Percentiles rank a stretch among this genome's conserved stretches.
Evolutionary conservation across 1,140 invertebrate species (phyloP).

Genomic region (Hypsibius dujardini): DNA sequence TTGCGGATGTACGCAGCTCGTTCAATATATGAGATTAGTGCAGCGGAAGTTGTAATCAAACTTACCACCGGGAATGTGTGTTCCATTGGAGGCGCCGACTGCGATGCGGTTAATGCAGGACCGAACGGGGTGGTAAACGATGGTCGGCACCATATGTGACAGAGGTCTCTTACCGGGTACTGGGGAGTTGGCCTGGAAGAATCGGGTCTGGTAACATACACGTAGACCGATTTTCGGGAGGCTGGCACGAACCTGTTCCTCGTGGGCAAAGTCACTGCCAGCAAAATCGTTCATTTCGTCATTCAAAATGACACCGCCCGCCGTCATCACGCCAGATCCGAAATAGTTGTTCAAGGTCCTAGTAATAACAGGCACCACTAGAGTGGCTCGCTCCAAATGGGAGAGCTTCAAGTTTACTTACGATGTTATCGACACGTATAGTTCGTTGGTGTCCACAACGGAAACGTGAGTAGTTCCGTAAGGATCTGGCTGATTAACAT

Average conservation of each 20-base stretch:
- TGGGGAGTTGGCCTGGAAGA: neutral
- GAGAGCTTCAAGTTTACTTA: neutral
- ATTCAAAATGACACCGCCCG: slow-evolving; percentile 34
- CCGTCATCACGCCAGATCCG: slow-evolving; percentile 37
- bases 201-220: neutral
- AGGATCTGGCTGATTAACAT: neutral
- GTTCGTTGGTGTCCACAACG: slow-evolving; percentile 46
- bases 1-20: too few species aligned
- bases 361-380: slow-evolving; percentile 25
- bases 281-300: slow-evolving; percentile 27
- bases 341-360: slow-evolving; percentile 39
- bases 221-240: neutral
- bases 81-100: slow-evolving; percentile 4
- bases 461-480: slow-evolving; percentile 33
- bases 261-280: slow-evolving; percentile 8
- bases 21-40: too few species aligned
- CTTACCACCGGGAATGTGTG: slow-evolving; percentile 9
- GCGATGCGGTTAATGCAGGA: neutral
- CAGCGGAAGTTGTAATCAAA: too few species aligned
- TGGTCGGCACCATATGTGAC: neutral
- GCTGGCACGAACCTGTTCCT: slow-evolving; percentile 19
- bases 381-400: neutral
- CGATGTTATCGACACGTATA: slow-evolving; percentile 40
- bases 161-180: neutral
- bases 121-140: neutral